A percentile compares a stretch with the other conserved stretches of the same genome.
Evolutionary conservation across 2,113 vertebrate genomes (phyloP).

Genomic region (Ia io): DNA sequence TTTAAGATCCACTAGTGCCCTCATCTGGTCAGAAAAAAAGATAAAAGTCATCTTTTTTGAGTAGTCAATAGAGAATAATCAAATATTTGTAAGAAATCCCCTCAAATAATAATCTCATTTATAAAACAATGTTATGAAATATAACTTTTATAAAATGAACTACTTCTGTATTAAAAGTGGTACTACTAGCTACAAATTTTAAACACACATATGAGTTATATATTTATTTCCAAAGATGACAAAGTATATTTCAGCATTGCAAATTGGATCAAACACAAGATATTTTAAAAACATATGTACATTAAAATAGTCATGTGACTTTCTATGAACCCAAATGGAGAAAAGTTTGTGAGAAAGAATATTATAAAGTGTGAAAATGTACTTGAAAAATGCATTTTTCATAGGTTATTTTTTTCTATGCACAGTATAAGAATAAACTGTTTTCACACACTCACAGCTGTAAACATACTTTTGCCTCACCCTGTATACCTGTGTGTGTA

Average conservation of each 20-base stretch:
- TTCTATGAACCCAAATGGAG: not conserved
- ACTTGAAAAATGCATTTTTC: not conserved
- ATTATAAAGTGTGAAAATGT: not conserved
- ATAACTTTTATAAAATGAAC: not conserved
- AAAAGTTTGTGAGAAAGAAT: not conserved
- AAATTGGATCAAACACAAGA: not conserved
- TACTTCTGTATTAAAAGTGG: not conserved
- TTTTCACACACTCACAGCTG: not conserved
- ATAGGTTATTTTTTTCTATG: not conserved
- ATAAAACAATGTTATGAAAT: not conserved
- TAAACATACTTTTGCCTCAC: not conserved
- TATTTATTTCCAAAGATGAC: not conserved
- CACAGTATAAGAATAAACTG: not conserved
- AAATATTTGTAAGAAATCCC: not conserved
- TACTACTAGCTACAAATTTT: not conserved
- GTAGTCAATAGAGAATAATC: not conserved
- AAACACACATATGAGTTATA: not conserved
- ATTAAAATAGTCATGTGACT: not conserved
- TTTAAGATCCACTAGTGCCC: conserved; percentile 61
- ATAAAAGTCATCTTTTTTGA: not conserved
- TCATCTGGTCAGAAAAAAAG: conserved; percentile 54
- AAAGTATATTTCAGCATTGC: not conserved
- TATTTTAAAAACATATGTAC: not conserved
- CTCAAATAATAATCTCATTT: not conserved
- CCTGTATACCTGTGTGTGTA: not conserved